These are phyloP conservation scores for Bergia sp. DNA, from an alignment of 92 coral and sea anemone species.

Conservation along the genomic window DNA sequence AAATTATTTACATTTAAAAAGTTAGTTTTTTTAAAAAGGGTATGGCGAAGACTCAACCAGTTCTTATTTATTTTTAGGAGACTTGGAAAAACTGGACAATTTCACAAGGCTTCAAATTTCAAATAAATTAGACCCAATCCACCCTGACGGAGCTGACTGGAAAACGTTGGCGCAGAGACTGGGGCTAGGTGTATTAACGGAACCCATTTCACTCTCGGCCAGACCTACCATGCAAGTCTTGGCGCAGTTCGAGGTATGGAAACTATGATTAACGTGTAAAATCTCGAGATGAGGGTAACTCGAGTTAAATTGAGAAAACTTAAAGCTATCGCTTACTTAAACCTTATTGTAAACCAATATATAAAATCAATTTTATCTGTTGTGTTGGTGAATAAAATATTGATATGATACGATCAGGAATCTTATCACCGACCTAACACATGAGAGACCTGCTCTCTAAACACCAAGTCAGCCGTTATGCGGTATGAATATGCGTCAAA, in stretches of 20 bases:
- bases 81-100: conserved; percentile 58
- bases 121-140: conserved; percentile 39
- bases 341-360: too few species aligned
- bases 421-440: too few species aligned
- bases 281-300: too few species aligned
- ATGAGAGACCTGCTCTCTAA: too few species aligned
- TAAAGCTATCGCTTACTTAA: too few species aligned
- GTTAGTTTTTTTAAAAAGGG: too few species aligned
- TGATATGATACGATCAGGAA: too few species aligned
- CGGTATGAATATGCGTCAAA: too few species aligned
- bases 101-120: conserved; percentile 57
- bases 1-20: not conserved
- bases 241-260: conserved; percentile 63
- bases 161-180: conserved; percentile 60
- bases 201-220: conserved; percentile 58
- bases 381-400: too few species aligned
- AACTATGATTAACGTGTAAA: not conserved
- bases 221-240: conserved; percentile 66
- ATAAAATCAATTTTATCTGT: too few species aligned
- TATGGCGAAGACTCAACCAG: not conserved
- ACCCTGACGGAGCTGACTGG: conserved; percentile 61
- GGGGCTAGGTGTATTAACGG: conserved; percentile 56
- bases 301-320: too few species aligned
- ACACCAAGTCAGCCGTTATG: too few species aligned
- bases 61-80: conserved; percentile 44